Conservation (phyloP, 2,797 vertebrate genomes). For the Sebastes umbrosus region DNA sequence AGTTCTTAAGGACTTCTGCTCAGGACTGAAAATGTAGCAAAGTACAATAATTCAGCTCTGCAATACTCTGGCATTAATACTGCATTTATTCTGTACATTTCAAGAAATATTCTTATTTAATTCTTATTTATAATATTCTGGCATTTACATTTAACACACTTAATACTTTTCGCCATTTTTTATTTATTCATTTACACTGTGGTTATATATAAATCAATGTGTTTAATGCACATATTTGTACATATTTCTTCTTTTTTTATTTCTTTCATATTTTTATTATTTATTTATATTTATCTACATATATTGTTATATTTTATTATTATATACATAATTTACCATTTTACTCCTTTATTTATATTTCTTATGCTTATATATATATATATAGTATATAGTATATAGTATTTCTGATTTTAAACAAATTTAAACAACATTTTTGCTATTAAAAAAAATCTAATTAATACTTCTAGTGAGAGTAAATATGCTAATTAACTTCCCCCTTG, state of each 20-base stretch:
- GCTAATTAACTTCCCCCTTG: neutral
- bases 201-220: neutral
- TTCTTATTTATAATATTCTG: no score
- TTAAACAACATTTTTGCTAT: neutral
- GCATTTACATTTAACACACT: neutral
- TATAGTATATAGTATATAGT: no score
- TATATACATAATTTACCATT: neutral
- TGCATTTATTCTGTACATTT: no score
- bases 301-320: neutral
- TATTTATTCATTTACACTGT: rapidly evolving
- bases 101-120: no score
- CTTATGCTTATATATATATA: neutral
- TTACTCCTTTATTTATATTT: neutral
- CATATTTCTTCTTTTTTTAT: no score
- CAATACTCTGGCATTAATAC: no score
- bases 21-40: neutral
- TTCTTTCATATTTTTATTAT: neutral
- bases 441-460: neutral
- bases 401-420: neutral
- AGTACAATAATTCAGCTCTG: neutral
- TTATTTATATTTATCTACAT: neutral
- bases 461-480: neutral
- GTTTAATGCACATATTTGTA: no score
- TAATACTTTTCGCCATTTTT: neutral
- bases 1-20: neutral